Evolutionary conservation across 2,797 vertebrate species (phyloP).

Genomic region (Lithobates sylvaticus): DNA sequence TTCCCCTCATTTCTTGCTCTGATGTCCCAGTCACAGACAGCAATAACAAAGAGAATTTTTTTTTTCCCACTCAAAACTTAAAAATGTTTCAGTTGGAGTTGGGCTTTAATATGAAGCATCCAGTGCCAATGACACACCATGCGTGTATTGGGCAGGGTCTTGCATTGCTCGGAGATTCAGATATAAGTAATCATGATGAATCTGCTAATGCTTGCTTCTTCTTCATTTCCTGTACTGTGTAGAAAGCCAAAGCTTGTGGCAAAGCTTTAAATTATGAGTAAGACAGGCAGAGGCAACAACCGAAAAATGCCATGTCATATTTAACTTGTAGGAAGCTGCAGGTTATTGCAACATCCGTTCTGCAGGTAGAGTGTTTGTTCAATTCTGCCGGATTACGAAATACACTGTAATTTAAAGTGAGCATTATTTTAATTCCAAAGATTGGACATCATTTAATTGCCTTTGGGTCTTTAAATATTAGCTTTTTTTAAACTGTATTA

Average conservation of each 20-base stretch:
- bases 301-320: constrained; percentile 25
- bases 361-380: constrained; percentile 10
- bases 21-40: too few species aligned
- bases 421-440: background rate
- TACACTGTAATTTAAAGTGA: background rate
- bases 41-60: too few species aligned
- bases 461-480: background rate
- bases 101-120: background rate
- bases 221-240: constrained; percentile 31
- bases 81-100: too few species aligned
- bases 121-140: constrained; percentile 12
- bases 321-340: background rate
- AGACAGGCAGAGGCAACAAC: background rate
- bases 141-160: constrained; percentile 18
- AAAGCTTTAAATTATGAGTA: background rate
- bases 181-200: constrained; percentile 26
- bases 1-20: too few species aligned
- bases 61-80: too few species aligned
- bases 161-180: constrained; percentile 8
- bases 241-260: constrained; percentile 14
- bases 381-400: constrained; percentile 20
- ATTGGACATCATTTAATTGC: background rate
- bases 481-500: background rate
- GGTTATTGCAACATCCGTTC: constrained; percentile 17
- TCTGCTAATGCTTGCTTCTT: constrained; percentile 4